Percentiles rank a stretch among this genome's conserved stretches.
phyloP scores from a whole-genome alignment of 2,888 invertebrate species.

The Sarcophaga variegata region DNA sequence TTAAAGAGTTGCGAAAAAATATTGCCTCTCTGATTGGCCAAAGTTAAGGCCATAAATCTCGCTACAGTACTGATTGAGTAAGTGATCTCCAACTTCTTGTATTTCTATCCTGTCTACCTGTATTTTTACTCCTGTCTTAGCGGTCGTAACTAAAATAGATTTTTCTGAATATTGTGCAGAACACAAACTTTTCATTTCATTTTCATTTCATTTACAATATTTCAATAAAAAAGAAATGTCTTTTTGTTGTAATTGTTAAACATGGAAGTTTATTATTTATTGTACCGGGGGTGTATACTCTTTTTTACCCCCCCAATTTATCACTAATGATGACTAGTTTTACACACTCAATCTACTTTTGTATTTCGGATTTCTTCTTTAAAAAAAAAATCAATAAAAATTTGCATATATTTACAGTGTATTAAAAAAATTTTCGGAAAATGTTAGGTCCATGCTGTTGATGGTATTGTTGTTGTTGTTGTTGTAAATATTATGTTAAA shows the following conservation, averaged over 20 bases:
- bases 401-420: conserved; percentile 48
- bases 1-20: no score
- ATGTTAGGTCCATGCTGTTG: no score
- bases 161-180: no score
- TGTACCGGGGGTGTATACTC: conserved; percentile 31
- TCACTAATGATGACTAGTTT: conserved; percentile 69
- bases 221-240: conserved; percentile 19
- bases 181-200: background rate
- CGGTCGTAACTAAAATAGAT: no score
- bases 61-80: no score
- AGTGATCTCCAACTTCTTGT: no score
- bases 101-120: no score
- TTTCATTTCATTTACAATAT: conserved; percentile 47
- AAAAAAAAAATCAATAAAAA: conserved; percentile 22
- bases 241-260: conserved; percentile 53
- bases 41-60: no score
- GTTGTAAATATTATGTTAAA: conserved; percentile 77
- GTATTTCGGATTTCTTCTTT: background rate
- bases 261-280: conserved; percentile 59
- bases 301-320: conserved; percentile 25
- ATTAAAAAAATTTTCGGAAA: conserved; percentile 30
- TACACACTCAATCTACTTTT: conserved; percentile 63
- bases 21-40: no score
- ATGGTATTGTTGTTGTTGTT: no score
- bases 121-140: no score